Conservation (phyloP, 2,113 vertebrate species). For the Python bivittatus region DNA sequence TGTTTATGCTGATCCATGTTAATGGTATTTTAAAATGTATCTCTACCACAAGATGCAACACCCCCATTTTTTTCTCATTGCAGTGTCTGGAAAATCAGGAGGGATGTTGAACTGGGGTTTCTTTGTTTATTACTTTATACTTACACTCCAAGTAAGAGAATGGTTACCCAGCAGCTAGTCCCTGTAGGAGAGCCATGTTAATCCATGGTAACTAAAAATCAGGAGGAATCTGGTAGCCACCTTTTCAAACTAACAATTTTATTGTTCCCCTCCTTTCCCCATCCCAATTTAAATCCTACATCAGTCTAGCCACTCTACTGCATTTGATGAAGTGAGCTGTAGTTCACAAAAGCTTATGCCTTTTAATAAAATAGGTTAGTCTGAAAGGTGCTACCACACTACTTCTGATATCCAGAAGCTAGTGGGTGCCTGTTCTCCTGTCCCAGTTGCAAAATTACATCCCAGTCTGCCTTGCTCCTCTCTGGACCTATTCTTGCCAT, state of each 20-base stretch:
- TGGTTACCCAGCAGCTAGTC: not conserved
- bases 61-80: not conserved
- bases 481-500: not conserved
- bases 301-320: not conserved
- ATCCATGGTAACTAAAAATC: not conserved
- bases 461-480: not conserved
- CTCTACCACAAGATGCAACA: not conserved
- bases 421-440: not conserved
- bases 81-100: not conserved
- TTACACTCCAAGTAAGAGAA: not conserved
- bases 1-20: not conserved
- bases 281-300: not conserved
- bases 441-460: not conserved
- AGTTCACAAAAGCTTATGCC: not conserved
- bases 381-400: not conserved
- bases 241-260: not conserved
- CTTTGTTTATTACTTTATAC: not conserved
- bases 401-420: not conserved
- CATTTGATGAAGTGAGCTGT: not conserved
- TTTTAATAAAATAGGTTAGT: not conserved
- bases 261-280: not conserved
- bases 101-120: not conserved
- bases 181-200: not conserved
- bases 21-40: not conserved
- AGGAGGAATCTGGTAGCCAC: not conserved